Evolutionary conservation across 2,888 invertebrate species (phyloP), one percentile per base, ranked within the genome.

Genomic region (Petrolisthes cinctipes): DNA sequence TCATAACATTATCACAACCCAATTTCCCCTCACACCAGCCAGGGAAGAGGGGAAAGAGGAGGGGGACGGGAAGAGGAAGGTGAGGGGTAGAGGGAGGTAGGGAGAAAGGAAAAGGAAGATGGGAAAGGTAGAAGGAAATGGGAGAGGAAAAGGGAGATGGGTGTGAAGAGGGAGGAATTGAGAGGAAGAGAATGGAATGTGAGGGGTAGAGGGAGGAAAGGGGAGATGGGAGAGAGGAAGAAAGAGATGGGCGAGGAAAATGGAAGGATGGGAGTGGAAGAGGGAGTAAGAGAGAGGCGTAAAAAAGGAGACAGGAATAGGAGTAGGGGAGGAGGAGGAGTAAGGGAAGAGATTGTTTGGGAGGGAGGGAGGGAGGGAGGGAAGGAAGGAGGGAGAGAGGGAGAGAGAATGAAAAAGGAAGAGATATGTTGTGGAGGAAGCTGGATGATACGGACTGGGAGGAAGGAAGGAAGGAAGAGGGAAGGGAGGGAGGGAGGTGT

Each of bases 1-100:
- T 86, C 86, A 86, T 86, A 86, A 86, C 82, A 86, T 86, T 82
- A 86, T 86, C 86, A 80, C 81, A 86, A 86, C 86, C 80, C 86
- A 86, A 86, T 86, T 86, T 86, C 86, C 86, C 73, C 86, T 75
- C 75, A 56, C 81, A 56, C 86, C 82, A 71, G 68, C 66, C 81
- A 81, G 51, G 71, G 7, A 53, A 71, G 71, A 80, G 71, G 75
- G 73, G 61, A 81, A 81, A 81, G 56, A 51, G 73, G 81, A 66
- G 54, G 51, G 23, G 66, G 73, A 57, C 57, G n/a, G 51, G 66
- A 57, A 20, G 61, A 51, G 17, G 66, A 14, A 23, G 66, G 66
- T 23, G 66, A 51, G 51, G 9, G 17, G 37, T 37, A 51, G 57
- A n/a, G 66, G 20, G 7, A 9, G 17, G 56, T 9, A 61, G n/a